These are phyloP conservation scores for Oryzias curvinotus DNA, from an alignment of 2,113 vertebrate species.

Conservation along the genomic window DNA sequence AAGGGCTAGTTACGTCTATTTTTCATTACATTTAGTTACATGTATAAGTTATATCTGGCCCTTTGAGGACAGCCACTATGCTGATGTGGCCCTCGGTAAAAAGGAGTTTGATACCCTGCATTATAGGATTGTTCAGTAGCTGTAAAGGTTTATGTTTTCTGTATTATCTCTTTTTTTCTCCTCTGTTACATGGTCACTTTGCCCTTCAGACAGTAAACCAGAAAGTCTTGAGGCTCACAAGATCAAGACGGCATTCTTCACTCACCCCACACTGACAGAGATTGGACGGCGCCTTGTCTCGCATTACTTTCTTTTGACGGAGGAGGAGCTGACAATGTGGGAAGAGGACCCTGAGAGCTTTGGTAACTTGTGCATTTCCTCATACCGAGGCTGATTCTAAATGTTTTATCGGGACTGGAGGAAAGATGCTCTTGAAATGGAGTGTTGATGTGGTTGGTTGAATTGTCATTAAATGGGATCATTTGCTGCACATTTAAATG, in stretches of 20 bases:
- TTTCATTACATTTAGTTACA: no score
- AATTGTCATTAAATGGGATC: no score
- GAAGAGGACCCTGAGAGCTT: slow-evolving; percentile 98
- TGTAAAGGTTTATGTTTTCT: background rate
- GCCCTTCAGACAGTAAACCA: slow-evolving; percentile 86
- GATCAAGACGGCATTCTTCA: slow-evolving; percentile 95
- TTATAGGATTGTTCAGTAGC: background rate
- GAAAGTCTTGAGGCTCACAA: slow-evolving; percentile 95
- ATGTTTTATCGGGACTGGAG: slow-evolving; percentile 28
- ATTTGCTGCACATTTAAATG: no score
- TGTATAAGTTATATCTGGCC: no score
- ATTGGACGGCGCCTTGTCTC: slow-evolving; percentile 93
- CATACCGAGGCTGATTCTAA: slow-evolving; percentile 11
- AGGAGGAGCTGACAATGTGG: slow-evolving; percentile 96
- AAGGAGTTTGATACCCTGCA: no score
- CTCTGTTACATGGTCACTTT: background rate
- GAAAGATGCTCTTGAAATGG: no score
- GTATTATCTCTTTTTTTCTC: background rate
- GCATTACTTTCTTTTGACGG: slow-evolving; percentile 92
- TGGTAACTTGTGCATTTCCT: slow-evolving; percentile 74
- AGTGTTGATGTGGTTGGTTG: no score
- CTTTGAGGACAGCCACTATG: no score
- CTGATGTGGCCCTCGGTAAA: no score
- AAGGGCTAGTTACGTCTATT: no score
- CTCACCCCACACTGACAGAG: slow-evolving; percentile 90